phyloP scores from a whole-genome alignment of 2,113 vertebrate genomes.

The Carassius carassius region DNA sequence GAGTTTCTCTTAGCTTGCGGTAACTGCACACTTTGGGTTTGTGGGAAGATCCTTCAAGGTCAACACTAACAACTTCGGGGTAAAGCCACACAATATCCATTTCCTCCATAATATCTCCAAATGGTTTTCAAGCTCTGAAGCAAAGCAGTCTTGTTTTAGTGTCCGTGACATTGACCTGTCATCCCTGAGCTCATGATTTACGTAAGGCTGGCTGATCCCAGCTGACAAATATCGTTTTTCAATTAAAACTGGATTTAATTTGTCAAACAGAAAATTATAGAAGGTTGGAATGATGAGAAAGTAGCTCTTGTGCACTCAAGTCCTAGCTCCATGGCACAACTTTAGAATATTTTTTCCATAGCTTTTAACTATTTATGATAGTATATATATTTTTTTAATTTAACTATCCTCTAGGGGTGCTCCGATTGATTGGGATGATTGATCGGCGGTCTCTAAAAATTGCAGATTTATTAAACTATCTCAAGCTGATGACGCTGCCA shows the following conservation, averaged over 20 bases:
- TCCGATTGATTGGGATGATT: too few species aligned
- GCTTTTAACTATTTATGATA: too few species aligned
- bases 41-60: slow-evolving; percentile 69
- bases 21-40: slow-evolving; percentile 61
- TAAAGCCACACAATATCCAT: slow-evolving; percentile 68
- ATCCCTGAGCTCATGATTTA: slow-evolving; percentile 19
- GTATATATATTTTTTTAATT: too few species aligned
- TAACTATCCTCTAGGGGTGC: too few species aligned
- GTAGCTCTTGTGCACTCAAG: not conserved
- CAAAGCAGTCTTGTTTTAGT: slow-evolving; percentile 55
- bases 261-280: slow-evolving; percentile 12
- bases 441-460: too few species aligned
- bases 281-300: not conserved
- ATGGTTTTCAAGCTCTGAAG: slow-evolving; percentile 64
- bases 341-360: not conserved
- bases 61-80: slow-evolving; percentile 66
- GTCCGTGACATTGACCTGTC: slow-evolving; percentile 54
- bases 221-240: not conserved
- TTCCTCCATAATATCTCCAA: slow-evolving; percentile 64
- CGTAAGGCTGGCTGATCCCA: slow-evolving; percentile 9
- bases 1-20: slow-evolving; percentile 59
- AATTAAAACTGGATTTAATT: slow-evolving; percentile 2
- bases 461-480: too few species aligned
- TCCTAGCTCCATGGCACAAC: not conserved
- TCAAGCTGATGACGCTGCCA: too few species aligned